Conservation (phyloP, 2,888 invertebrate genomes). For the Melinaea menophilus region DNA sequence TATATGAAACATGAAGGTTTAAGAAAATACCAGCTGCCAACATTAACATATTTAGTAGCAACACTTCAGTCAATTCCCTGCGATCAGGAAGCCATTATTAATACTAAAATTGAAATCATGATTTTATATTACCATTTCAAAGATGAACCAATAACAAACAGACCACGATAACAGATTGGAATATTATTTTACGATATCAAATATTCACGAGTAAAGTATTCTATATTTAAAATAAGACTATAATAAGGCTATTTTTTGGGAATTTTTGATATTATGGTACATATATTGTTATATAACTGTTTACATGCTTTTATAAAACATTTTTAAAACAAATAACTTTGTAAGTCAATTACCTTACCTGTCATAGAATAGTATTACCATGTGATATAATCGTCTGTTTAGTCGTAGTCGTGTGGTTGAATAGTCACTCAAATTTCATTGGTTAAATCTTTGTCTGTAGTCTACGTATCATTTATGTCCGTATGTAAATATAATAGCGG, state of each 20-base stretch:
- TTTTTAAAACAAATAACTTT: too few relatives aligned
- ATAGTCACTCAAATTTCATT: slow-evolving; percentile 9
- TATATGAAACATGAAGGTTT: slow-evolving; percentile 59
- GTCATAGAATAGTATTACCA: too few relatives aligned
- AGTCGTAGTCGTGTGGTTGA: neutral
- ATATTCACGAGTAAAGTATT: neutral
- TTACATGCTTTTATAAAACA: too few relatives aligned
- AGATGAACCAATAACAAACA: neutral
- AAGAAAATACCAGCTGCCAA: slow-evolving; percentile 61
- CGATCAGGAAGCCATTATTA: slow-evolving; percentile 55
- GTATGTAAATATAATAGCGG: slow-evolving; percentile 45
- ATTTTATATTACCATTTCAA: slow-evolving; percentile 43
- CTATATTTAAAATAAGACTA: neutral
- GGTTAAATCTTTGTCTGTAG: slow-evolving; percentile 11
- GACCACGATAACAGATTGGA: neutral
- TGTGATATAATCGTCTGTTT: too few relatives aligned
- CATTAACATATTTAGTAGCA: slow-evolving; percentile 61
- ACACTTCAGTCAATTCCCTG: slow-evolving; percentile 24
- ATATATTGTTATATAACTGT: too few relatives aligned
- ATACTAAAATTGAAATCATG: slow-evolving; percentile 54
- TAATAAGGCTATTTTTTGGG: too few relatives aligned
- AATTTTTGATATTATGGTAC: too few relatives aligned
- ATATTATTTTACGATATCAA: neutral
- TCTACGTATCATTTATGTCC: slow-evolving; percentile 34
- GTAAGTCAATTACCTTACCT: too few relatives aligned